Conservation (phyloP, 2,797 vertebrate species). For the Rhinatrema bivittatum region DNA sequence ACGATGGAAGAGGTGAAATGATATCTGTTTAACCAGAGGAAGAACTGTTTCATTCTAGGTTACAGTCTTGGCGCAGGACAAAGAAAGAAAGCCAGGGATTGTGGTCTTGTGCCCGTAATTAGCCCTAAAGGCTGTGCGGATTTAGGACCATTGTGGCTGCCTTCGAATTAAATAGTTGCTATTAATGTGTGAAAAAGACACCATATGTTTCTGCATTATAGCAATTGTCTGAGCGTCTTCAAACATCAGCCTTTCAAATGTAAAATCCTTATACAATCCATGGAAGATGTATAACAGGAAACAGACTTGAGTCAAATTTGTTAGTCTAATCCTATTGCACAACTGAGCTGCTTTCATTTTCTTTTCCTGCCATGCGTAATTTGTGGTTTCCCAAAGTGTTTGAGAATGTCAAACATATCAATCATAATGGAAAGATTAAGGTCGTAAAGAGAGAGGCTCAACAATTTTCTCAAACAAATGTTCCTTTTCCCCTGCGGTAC, state of each 20-base stretch:
- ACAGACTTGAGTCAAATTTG: conserved; percentile 45
- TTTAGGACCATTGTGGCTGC: conserved; percentile 57
- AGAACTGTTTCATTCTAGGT: conserved; percentile 44
- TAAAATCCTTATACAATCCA: conserved; percentile 35
- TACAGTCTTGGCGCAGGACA: conserved; percentile 52
- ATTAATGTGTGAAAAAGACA: conserved; percentile 54
- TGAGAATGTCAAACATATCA: conserved; percentile 46
- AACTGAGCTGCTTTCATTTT: conserved; percentile 48
- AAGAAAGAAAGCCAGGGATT: conserved; percentile 50
- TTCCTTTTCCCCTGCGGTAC: conserved; percentile 10
- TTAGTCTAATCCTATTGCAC: conserved; percentile 50
- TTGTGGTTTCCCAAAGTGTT: conserved; percentile 49
- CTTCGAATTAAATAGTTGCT: conserved; percentile 65
- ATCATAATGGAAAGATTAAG: conserved; percentile 40
- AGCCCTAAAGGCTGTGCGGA: conserved; percentile 58
- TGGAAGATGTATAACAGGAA: conserved; percentile 36
- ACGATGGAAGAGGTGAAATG: too few species aligned
- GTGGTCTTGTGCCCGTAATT: conserved; percentile 59
- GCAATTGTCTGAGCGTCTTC: conserved; percentile 16
- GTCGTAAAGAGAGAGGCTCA: conserved; percentile 4
- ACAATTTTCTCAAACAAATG: conserved; percentile 16
- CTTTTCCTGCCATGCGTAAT: conserved; percentile 52
- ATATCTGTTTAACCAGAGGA: too few species aligned
- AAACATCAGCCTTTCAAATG: conserved; percentile 31
- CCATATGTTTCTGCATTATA: conserved; percentile 50